Conservation (phyloP, 1,140 invertebrate species). For the Coptotermes formosanus region DNA sequence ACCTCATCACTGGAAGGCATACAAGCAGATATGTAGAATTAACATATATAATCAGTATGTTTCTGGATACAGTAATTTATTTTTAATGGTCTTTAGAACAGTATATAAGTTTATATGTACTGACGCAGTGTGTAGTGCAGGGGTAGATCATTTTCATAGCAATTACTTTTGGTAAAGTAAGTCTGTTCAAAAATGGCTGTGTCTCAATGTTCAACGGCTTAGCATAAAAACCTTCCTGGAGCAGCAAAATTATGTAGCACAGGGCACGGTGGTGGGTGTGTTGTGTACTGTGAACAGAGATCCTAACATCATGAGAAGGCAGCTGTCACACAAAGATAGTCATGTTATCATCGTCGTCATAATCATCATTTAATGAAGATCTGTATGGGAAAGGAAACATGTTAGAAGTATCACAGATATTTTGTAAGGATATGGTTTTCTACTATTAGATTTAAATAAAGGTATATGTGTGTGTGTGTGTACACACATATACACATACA, state of each 20-base stretch:
- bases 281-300: background rate
- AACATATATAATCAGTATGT: too few relatives aligned
- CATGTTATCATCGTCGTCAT: background rate
- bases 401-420: background rate
- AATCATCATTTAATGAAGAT: background rate
- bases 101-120: too few relatives aligned
- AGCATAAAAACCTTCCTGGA: background rate
- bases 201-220: too few relatives aligned
- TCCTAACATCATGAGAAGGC: background rate
- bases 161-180: too few relatives aligned
- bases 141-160: too few relatives aligned
- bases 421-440: background rate
- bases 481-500: too few relatives aligned
- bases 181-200: too few relatives aligned
- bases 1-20: too few relatives aligned
- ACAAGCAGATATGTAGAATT: too few relatives aligned
- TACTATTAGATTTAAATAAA: background rate
- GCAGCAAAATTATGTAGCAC: background rate
- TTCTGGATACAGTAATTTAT: too few relatives aligned
- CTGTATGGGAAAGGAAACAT: background rate
- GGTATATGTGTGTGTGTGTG: background rate
- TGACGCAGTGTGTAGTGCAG: too few relatives aligned
- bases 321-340: background rate
- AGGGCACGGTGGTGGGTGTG: background rate
- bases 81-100: too few relatives aligned